phyloP scores from a whole-genome alignment of 2,113 vertebrate genomes.

The Platichthys stellatus region DNA sequence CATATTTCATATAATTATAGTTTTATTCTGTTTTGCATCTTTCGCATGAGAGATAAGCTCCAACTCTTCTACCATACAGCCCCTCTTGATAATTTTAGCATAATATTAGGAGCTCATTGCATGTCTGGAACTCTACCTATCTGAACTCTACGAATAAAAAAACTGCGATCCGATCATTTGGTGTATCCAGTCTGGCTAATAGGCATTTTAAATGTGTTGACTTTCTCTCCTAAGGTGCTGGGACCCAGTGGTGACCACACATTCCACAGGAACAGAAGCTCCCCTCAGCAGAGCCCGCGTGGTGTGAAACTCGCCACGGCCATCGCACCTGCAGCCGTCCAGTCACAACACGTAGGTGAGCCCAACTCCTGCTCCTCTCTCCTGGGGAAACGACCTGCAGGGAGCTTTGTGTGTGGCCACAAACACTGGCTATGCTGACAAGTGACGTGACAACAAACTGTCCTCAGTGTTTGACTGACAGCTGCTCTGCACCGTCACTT shows the following conservation, averaged over 20 bases:
- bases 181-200: not conserved
- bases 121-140: too few species aligned
- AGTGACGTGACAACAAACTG: constrained; percentile 52
- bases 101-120: too few species aligned
- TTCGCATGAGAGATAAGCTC: too few species aligned
- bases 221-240: not conserved
- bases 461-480: constrained; percentile 22
- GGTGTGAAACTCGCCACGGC: constrained; percentile 61
- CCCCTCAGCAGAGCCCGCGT: constrained; percentile 10
- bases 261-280: constrained; percentile 32
- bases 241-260: not conserved
- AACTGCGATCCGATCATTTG: not conserved
- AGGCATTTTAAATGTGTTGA: not conserved
- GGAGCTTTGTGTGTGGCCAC: constrained; percentile 74
- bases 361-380: constrained; percentile 17
- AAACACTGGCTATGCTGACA: constrained; percentile 23
- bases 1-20: too few species aligned
- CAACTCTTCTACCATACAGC: too few species aligned
- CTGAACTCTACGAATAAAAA: not conserved
- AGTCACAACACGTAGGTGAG: constrained; percentile 65
- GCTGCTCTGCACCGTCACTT: constrained; percentile 44
- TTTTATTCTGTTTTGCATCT: too few species aligned
- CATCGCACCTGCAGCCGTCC: constrained; percentile 59
- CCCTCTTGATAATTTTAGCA: too few species aligned
- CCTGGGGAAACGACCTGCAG: constrained; percentile 43